Percentiles rank a stretch among this genome's conserved stretches.
These are phyloP conservation scores for Capitulum mitella DNA, from an alignment of 2,888 invertebrate species.

Conservation along the genomic window DNA sequence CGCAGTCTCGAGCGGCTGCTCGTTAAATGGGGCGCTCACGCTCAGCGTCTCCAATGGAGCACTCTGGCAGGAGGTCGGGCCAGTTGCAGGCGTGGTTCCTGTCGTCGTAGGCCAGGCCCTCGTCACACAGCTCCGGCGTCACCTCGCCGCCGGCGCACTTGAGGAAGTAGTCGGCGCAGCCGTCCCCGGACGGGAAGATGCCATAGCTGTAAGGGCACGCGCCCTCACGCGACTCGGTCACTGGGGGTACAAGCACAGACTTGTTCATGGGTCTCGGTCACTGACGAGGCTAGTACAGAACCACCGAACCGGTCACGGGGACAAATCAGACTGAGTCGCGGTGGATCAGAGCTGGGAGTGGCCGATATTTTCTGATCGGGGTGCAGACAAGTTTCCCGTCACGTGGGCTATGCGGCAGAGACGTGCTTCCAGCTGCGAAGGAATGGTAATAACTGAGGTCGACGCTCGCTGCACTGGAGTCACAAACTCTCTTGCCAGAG, in stretches of 20 bases:
- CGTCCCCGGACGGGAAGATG: slow-evolving; percentile 64
- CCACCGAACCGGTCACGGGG: not conserved
- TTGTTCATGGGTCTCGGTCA: not conserved
- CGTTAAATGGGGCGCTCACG: too few species aligned
- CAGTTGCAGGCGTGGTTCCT: slow-evolving; percentile 84
- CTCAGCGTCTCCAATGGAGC: slow-evolving; percentile 69
- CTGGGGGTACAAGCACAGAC: slow-evolving; percentile 48
- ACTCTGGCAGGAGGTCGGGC: too few species aligned
- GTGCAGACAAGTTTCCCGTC: too few species aligned
- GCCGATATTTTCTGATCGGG: too few species aligned
- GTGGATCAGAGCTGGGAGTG: too few species aligned
- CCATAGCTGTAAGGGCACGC: slow-evolving; percentile 77
- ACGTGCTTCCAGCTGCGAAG: too few species aligned
- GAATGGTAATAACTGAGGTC: too few species aligned
- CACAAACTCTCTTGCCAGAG: too few species aligned
- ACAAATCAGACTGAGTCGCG: too few species aligned
- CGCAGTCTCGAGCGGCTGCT: too few species aligned
- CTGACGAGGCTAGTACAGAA: not conserved
- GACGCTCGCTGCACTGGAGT: too few species aligned
- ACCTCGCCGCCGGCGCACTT: slow-evolving; percentile 79
- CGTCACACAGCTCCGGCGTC: slow-evolving; percentile 69
- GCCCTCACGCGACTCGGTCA: slow-evolving; percentile 67
- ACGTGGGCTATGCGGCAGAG: too few species aligned
- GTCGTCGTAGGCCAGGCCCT: slow-evolving; percentile 83
- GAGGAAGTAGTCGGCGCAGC: slow-evolving; percentile 75